Base-by-base conservation (phyloP, 2,113 vertebrate species). In the Gadus chalcogrammus region DNA sequence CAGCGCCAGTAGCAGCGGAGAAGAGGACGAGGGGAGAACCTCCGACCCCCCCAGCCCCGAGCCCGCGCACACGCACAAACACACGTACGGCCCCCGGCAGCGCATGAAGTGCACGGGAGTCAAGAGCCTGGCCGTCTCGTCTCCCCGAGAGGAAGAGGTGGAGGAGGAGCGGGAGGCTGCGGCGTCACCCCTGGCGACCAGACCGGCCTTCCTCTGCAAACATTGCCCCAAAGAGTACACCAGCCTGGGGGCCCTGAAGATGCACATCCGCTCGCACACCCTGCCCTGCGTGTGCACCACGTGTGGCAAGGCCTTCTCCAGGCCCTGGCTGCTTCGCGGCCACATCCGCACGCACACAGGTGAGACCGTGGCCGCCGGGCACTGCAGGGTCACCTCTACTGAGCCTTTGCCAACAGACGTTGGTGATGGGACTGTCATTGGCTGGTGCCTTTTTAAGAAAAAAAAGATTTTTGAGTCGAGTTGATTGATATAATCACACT, bases 281-380 rank as follows among this genome's bases (percentile, higher is more conserved):
- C 91, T 97, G 84, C 95, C 95, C 67, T 97, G 96, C 0, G 95
- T 97, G 68, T 97, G 96, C 20, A 92, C 92, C 75, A 96, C 94
- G 85, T 97, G 95, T 2, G 96, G 96, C 70, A 98, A 97, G 84
- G 95, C 96, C 17, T 97, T 97, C 90, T 97, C 95, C 84, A 89
- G 96, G 73, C 95, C 95, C 17, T 98, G 96, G 96, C 91, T 98
- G 79, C 92, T 98, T 73, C 95, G 96, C 63, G 96, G 96, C 68
- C 96, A 98, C 79, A 96, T 97, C 82, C 92, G 96, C 70, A 98
- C 95, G 0, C 96, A 98, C 91, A 98, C 96, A 0, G 96, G 96
- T 97, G 28, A 79, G 79, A 66, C 16, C 0, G 7, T 6, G 55
- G 5, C n/a, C 3, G 0, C 27, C 3, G 58, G 9, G 11, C 20